phyloP scores from a whole-genome alignment of 2,888 invertebrate species.

The Cheilosia vernalis region DNA sequence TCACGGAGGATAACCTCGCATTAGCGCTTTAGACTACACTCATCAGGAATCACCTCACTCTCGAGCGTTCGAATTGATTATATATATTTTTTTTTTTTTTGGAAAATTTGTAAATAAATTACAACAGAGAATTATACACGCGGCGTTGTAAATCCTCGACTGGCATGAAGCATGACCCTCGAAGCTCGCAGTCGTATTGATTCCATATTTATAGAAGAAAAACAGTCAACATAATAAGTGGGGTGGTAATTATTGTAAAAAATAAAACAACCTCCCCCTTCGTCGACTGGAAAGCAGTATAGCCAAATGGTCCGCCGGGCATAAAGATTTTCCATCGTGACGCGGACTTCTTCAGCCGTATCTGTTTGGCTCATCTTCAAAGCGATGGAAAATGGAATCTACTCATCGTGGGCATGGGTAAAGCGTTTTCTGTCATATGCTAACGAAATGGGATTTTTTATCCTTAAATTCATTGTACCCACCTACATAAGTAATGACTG shows the following conservation, averaged over 20 bases:
- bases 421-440: conserved; percentile 21
- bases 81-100: conserved; percentile 25
- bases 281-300: conserved; percentile 14
- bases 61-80: conserved; percentile 58
- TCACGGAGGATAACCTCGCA: conserved; percentile 69
- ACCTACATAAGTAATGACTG: conserved; percentile 42
- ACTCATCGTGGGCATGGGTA: conserved; percentile 7
- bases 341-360: conserved; percentile 66
- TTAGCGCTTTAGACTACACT: conserved; percentile 70
- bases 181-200: conserved; percentile 55
- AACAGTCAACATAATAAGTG: conserved; percentile 22
- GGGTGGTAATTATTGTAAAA: conserved; percentile 60
- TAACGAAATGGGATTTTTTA: conserved; percentile 22
- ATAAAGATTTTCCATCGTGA: conserved; percentile 64
- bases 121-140: conserved; percentile 59
- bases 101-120: conserved; percentile 69
- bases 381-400: conserved; percentile 45
- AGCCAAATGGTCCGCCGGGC: conserved; percentile 64
- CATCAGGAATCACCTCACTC: conserved; percentile 70
- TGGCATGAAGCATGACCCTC: conserved; percentile 41
- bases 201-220: conserved; percentile 47
- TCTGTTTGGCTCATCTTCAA: conserved; percentile 65
- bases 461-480: conserved; percentile 24
- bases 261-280: conserved; percentile 36
- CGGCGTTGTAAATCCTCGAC: conserved; percentile 41